Evolutionary conservation across 2,113 vertebrate species (phyloP).

Genomic region (Strix aluco): DNA sequence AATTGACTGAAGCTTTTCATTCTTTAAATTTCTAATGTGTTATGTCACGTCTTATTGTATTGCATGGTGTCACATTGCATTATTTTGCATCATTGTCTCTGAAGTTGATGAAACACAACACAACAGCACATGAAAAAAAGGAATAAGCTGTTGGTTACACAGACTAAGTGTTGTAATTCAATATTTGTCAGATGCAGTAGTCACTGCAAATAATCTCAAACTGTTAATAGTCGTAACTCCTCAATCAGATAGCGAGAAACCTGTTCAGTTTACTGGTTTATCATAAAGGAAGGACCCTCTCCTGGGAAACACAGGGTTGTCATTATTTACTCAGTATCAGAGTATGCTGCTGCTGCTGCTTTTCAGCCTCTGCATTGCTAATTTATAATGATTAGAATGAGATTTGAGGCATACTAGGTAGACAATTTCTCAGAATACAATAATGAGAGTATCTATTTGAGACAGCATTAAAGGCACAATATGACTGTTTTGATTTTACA

Average conservation of each 20-base stretch:
- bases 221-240: background rate
- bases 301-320: background rate
- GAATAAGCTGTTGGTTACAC: background rate
- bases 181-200: background rate
- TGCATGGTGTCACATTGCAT: conserved; percentile 46
- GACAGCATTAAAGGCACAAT: background rate
- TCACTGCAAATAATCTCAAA: background rate
- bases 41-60: conserved; percentile 62
- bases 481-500: conserved; percentile 23
- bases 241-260: background rate
- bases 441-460: conserved; percentile 16
- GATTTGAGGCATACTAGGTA: conserved; percentile 6
- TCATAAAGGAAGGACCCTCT: background rate
- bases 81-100: background rate
- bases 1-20: conserved; percentile 60
- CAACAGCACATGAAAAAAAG: conserved; percentile 29
- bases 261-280: background rate
- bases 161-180: conserved; percentile 3
- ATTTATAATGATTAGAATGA: conserved; percentile 27
- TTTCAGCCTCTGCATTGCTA: background rate
- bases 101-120: conserved; percentile 44
- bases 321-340: background rate
- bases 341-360: background rate
- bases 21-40: conserved; percentile 58
- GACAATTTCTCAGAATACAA: conserved; percentile 28